Evolutionary conservation across 2,888 invertebrate species (phyloP), one percentile per base, ranked within the genome.

Genomic region (Chaetogeoica ovagalla): DNA sequence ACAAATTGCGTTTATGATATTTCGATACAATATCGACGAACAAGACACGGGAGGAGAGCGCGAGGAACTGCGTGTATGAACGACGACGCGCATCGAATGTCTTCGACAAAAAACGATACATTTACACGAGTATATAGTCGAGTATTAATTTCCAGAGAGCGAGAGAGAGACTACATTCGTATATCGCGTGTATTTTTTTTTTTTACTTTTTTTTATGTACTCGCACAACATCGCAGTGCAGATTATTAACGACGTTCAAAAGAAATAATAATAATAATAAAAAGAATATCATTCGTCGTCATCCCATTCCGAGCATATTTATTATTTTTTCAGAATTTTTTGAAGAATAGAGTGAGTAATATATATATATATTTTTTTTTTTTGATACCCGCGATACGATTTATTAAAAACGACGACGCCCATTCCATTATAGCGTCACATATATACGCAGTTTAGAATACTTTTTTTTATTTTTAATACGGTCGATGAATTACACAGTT

Each of bases 101-200:
- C 63, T 52, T 65, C 17, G 30, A n/a, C 52, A 52, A 60, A 52
- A 60, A 63, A 73, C 52, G 63, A 62, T 74, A 74, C 65, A 39
- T 37, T 65, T 65, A 75, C 65, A 39, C 74, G 43, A 37, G 62
- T 57, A 48, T 48, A 74, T 65, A 37, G 19, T 39, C 39, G 39
- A 17, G 21, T 37, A 65, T 66, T 75, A 66, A 75, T 75, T 75
- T 75, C 4, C 39, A 66, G 39, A 75, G 65, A 39, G n/a, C n/a
- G n/a, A n/a, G n/a, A n/a, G n/a, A n/a, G n/a, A n/a, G n/a, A n/a
- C n/a, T n/a, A n/a, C n/a, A n/a, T n/a, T n/a, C n/a, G n/a, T n/a
- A n/a, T n/a, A 72, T 60, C 72, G 72, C 43, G 60, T 62, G 72
- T 63, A 52, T 63, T 23, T n/a, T 63, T 52, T 63, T 52, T n/a